Evolutionary conservation across 2,797 vertebrate species (phyloP).

Genomic region (Enteromius thamalakanensis): DNA sequence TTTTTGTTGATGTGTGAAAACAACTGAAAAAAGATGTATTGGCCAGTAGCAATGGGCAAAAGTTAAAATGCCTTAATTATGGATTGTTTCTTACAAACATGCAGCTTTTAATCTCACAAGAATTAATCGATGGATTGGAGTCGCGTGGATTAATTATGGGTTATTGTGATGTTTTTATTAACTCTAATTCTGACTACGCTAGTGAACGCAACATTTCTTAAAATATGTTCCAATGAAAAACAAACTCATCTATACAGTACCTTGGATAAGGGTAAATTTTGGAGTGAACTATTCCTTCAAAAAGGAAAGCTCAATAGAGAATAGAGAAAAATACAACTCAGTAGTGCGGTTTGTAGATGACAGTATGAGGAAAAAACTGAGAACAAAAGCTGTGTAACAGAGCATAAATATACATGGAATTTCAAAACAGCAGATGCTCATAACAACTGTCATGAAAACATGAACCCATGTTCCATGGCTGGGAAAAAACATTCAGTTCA

Average conservation of each 20-base stretch:
- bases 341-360: background rate
- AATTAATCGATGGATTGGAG: background rate
- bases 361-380: background rate
- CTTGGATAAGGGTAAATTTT: background rate
- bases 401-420: slow-evolving; percentile 14
- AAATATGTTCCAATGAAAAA: background rate
- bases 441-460: background rate
- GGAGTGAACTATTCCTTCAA: background rate
- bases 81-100: background rate
- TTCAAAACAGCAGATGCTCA: slow-evolving; percentile 5
- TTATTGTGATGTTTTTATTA: background rate
- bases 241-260: background rate
- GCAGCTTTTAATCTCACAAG: background rate
- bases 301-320: background rate
- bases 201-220: background rate
- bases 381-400: background rate
- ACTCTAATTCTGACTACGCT: background rate
- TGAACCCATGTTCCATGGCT: slow-evolving; percentile 3
- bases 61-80: background rate
- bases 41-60: background rate
- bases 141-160: background rate
- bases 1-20: background rate
- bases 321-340: no score
- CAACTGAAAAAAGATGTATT: background rate
- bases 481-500: background rate